Evolutionary conservation across 2,113 vertebrate genomes (phyloP), one percentile per base, ranked within the genome.

Genomic region (Anoura caudifer): DNA sequence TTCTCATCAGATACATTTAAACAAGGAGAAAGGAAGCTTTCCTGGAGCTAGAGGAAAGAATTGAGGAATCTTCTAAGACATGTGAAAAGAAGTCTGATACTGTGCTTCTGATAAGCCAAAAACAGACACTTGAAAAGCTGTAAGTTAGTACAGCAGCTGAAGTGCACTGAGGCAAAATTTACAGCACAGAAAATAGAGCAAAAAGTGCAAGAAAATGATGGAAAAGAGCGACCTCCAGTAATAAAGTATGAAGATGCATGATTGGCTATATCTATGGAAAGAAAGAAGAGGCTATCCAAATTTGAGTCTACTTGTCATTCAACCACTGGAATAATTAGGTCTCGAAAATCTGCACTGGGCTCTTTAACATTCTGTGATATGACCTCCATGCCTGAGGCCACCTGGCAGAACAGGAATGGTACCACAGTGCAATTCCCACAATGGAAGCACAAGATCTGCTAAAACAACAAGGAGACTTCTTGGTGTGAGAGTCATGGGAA

Each of bases 401-500:
- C 0, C 92, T 99, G 97, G 98, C 98, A 20, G 99, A 99, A 1
- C 99, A 99, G 98, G 99, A 99, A 96, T 99, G 99, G 99, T 99
- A 99, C 96, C 99, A 99, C 12, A 99, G 99, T 3, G 99, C 99
- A 91, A 99, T 99, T 97, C 99, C 99, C 80, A 98, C 99, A 94
- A 99, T 99, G 45, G 99, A 99, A 98, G 99, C 99, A 4, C 99
- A 99, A 98, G 99, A 99, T 93, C 98, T 99, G 12, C 98, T 99
- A 83, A 99, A 99, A 97, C 99, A 99, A 84, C 99, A 99, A 98
- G 99, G 99, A 94, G 99, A 99, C 98, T 99, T 99, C 98, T 98
- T 99, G 97, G 99, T 99, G 94, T 98, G 99, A 99, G 98, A 99
- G 99, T 97, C 99, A 99, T 84, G 99, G 99, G 77, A 99, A 99